A percentile compares a stretch with the other conserved stretches of the same genome.
These are phyloP conservation scores for Xenus cinereus DNA, from an alignment of 2,113 vertebrate genomes.

Conservation along the genomic window DNA sequence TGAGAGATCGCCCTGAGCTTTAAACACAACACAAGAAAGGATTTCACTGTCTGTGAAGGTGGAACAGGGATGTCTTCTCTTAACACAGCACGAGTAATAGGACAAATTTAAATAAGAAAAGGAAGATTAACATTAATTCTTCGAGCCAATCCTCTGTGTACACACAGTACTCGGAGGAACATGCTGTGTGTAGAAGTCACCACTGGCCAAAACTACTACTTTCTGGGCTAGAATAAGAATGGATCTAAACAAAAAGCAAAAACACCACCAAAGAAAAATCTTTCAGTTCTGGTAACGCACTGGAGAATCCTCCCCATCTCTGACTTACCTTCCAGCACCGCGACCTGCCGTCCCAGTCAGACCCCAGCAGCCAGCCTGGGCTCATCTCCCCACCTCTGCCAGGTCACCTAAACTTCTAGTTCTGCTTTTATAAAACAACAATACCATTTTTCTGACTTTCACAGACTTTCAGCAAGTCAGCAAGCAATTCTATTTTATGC, in stretches of 20 bases:
- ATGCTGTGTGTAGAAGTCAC: background rate
- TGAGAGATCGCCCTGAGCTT: slow-evolving; percentile 19
- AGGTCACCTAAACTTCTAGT: background rate
- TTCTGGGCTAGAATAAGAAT: background rate
- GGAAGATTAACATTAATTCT: background rate
- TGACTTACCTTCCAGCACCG: background rate
- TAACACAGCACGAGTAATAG: background rate
- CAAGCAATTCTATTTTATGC: accelerated
- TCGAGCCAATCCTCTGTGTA: background rate
- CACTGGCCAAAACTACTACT: background rate
- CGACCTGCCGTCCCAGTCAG: background rate
- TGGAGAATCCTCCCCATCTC: background rate
- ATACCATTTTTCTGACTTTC: accelerated
- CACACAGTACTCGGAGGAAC: background rate
- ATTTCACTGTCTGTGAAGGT: background rate
- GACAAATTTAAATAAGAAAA: slow-evolving; percentile 5
- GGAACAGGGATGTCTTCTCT: background rate
- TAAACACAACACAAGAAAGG: background rate
- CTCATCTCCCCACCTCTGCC: background rate
- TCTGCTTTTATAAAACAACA: background rate
- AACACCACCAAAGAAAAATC: background rate
- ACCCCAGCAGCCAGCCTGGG: background rate
- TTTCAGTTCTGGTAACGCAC: background rate
- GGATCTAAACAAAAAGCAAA: background rate
- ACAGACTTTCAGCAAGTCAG: background rate